Evolutionary conservation across 30 jellyfish, hydroid and myxozoan species (phyloP), one percentile per base, ranked within the genome.

Genomic region (Calvadosia cruxmelitensis): DNA sequence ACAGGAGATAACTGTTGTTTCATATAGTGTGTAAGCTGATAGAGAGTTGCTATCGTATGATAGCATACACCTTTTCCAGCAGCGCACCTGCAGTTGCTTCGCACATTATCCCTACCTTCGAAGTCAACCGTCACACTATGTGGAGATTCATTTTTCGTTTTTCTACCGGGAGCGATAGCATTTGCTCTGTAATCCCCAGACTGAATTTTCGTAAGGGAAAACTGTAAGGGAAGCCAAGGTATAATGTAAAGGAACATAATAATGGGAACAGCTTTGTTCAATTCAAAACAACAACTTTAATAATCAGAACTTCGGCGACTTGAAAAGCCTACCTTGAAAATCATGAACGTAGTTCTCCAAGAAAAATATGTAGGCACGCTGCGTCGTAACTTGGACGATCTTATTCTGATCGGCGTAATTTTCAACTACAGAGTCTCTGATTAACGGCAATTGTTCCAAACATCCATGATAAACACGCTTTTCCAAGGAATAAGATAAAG

Each of bases 11-110:
- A 42, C 20, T 42, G 10, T 42, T 5, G 57, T 42, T 42, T 42
- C 57, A 42, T 42, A 20, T 42, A 42, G 57, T 42, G 57, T 10
- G 57, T 42, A 10, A 42, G 57, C 57, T 5, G 10, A 42, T 42
- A 42, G 20, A 42, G 57, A 5, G 57, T 42, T 42, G 57, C 57
- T 5, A 42, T 42, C 20, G 57, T 42, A 42, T 42, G 57, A 42
- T 42, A 20, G 57, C 57, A 42, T 42, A 42, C 57, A 42, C 57
- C 57, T 42, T 42, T 42, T 20, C 57, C 57, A 42, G 57, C 57
- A 42, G 57, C 57, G 20, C 57, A 42, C 15, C 20, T 42, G 20
- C 57, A 42, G 57, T 20, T 42, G 20, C 57, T 42, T 42, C 20
- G 57, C 20, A 42, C 15, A 5, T 5, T 42, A 5, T 10, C 10